Evolutionary conservation across 2,113 vertebrate species (phyloP), one percentile per base, ranked within the genome.

Genomic region (Mesoclemmys tuberculata): DNA sequence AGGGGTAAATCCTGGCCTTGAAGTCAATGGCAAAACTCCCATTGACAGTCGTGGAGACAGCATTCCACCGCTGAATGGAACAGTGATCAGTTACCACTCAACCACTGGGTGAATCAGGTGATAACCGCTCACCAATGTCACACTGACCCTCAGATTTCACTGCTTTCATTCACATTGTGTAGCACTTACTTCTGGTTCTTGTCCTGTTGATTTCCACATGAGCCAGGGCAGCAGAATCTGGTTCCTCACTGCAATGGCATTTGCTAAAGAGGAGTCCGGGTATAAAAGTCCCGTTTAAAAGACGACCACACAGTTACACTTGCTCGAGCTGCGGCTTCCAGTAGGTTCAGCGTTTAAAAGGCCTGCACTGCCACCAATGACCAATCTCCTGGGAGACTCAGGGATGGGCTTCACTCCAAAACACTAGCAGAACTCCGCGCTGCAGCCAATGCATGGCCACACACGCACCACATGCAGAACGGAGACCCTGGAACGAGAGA

Each of bases 311-410:
- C 91, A 10, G 84, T 97, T 94, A 52, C 96, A 98, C 98, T 98
- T 98, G 98, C 98, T 98, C 98, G 98, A 96, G 97, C 98, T 96
- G 96, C 98, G 93, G 96, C 92, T 93, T 90, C 97, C 98, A 97
- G 97, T 97, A 96, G 97, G 98, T 97, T 98, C 96, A 97, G 96
- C 97, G 97, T 97, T 98, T 98, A 98, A 99, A 98, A 98, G 98
- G 98, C 95, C 98, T 52, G 93, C 98, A 98, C 98, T 98, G 98
- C 98, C 97, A 74, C 78, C 97, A 97, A 99, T 98, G 99, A 98
- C 97, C 86, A 97, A 90, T 96, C 97, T 97, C 98, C 98, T 98
- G 98, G 98, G 97, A 97, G 95, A 97, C 93, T 92, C 89, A 86
- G 97, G 98, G 94, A 97, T 80, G 88, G 98, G 98, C 98, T 84